These are phyloP conservation scores for Amphilophus citrinellus DNA, from an alignment of 2,113 vertebrate species.

Conservation along the genomic window DNA sequence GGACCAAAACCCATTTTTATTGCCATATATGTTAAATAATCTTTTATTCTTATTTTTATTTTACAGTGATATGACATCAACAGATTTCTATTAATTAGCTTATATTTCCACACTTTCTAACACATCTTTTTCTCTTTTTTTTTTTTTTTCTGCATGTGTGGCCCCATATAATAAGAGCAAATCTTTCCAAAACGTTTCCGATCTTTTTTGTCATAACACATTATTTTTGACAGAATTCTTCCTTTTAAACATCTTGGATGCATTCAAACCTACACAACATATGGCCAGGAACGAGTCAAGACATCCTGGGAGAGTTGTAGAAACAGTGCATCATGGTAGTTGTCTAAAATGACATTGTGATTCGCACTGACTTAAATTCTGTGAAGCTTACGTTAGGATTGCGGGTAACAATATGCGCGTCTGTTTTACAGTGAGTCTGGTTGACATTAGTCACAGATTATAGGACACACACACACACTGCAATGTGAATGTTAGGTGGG, in stretches of 20 bases:
- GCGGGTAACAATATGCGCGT: background rate
- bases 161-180: background rate
- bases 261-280: background rate
- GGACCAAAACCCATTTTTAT: background rate
- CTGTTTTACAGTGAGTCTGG: conserved; percentile 21
- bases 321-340: background rate
- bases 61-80: background rate
- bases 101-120: background rate
- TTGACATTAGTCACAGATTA: conserved; percentile 36
- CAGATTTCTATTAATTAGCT: background rate
- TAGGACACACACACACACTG: background rate
- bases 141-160: background rate
- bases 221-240: background rate
- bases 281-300: background rate
- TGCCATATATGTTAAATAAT: too few species aligned
- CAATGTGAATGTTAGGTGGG: background rate
- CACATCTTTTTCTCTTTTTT: background rate
- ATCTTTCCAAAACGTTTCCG: background rate
- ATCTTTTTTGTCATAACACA: background rate
- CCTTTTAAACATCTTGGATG: background rate
- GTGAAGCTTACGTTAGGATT: background rate
- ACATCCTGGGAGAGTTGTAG: background rate
- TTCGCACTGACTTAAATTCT: background rate
- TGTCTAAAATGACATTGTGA: background rate
- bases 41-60: background rate